phyloP scores from a whole-genome alignment of 2,113 vertebrate genomes.

The Sinocyclocheilus anophthalmus region DNA sequence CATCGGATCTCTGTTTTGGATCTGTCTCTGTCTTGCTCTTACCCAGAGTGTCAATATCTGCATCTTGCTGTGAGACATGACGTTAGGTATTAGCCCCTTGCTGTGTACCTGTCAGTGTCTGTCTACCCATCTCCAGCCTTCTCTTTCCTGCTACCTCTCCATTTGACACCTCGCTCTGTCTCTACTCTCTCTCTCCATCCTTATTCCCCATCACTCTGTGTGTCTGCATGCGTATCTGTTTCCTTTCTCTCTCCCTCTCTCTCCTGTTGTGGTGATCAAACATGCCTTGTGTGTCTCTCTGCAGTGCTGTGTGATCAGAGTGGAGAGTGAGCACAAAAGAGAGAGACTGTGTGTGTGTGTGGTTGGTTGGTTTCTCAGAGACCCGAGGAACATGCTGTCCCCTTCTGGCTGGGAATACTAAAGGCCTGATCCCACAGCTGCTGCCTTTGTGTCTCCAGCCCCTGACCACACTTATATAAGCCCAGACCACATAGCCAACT shows the following conservation, averaged over 20 bases:
- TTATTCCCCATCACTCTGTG: neutral
- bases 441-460: conserved; percentile 48
- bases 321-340: conserved; percentile 40
- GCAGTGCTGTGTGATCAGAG: conserved; percentile 63
- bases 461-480: conserved; percentile 60
- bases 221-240: conserved; percentile 20
- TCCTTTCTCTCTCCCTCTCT: conserved; percentile 22
- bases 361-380: conserved; percentile 26
- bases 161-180: conserved; percentile 26
- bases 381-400: conserved; percentile 52
- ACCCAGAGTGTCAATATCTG: conserved; percentile 32
- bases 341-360: conserved; percentile 30
- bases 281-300: conserved; percentile 60
- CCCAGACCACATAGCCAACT: conserved; percentile 31
- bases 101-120: conserved; percentile 48
- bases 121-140: conserved; percentile 17
- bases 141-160: conserved; percentile 1
- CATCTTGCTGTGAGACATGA: conserved; percentile 46
- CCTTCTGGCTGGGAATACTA: conserved; percentile 61
- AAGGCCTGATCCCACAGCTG: conserved; percentile 47
- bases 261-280: conserved; percentile 60
- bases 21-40: conserved; percentile 14
- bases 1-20: neutral
- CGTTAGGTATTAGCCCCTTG: conserved; percentile 50
- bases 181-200: conserved; percentile 8